phyloP scores from a whole-genome alignment of 2,113 vertebrate genomes.

The Alethe castanea region DNA sequence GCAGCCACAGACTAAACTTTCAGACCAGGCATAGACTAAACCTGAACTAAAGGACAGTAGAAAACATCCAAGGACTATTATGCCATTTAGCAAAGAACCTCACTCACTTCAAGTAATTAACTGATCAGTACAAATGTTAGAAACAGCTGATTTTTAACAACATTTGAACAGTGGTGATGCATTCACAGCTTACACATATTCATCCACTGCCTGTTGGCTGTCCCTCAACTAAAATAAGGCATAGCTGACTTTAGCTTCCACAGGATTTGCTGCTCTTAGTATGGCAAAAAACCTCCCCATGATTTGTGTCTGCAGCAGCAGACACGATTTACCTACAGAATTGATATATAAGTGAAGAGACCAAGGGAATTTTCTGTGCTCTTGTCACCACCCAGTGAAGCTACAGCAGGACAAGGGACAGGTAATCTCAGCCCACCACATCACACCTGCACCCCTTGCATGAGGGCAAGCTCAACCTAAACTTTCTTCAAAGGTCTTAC shows the following conservation, averaged over 20 bases:
- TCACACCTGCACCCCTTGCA: not conserved
- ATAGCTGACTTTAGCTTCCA: not conserved
- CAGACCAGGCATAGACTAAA: not conserved
- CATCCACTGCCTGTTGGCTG: not conserved
- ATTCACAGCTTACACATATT: not conserved
- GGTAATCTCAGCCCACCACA: not conserved
- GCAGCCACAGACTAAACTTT: not conserved
- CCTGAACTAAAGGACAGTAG: not conserved
- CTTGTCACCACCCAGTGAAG: not conserved
- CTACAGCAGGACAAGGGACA: not conserved
- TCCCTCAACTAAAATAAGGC: not conserved
- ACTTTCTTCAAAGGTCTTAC: not conserved
- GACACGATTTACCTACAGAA: not conserved
- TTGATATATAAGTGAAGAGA: not conserved
- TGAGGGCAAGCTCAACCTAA: not conserved
- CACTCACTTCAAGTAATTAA: not conserved
- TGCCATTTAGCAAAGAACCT: not conserved
- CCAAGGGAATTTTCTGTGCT: not conserved
- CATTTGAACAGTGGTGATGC: not conserved
- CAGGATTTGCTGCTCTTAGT: not conserved
- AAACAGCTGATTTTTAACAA: not conserved
- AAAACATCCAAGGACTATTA: not conserved
- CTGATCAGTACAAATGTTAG: not conserved
- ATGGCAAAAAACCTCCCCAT: not conserved
- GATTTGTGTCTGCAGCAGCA: not conserved